Base-by-base conservation (phyloP, 2,888 invertebrate species). In the Ditylenchus weischeri region DNA sequence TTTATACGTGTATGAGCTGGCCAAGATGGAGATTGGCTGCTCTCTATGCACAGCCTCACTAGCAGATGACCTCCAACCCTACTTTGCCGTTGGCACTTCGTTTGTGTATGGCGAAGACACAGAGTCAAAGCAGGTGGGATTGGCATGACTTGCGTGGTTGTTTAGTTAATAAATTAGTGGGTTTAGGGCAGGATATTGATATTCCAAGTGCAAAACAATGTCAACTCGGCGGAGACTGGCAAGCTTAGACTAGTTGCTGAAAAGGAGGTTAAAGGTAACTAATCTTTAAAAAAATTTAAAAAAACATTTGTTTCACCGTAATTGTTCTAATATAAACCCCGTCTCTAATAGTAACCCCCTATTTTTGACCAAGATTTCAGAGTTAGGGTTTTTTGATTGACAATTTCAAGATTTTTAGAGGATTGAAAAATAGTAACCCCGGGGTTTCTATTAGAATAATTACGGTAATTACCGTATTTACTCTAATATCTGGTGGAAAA, bases 31-130 rank as follows among this genome's bases (percentile, higher is more conserved):
- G 71, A 64, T 68, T 11, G 76, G 73, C 0, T 36, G 64, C 10
- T 76, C 75, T n/a, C 36, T 76, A n/a, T 50, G 49, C 35, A 74
- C 78, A 4, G 72, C 73, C 5, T 66, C 72, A n/a, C 68, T 80
- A 21, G 93, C 93, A 2, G 92, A 93, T 78, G 95, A 96, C 85
- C 88, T 90, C 0, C 90, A 89, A 77, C 89, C 90, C 5, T 98
- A 96, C 86, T 98, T 90, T 85, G 89, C 95, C 19, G 90, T 94
- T 29, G 96, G 96, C 67, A 96, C 96, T 0, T 93, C 93, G 21
- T 58, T 50, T 63, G 89, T 96, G 6, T 90, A 92, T 85, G 91
- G 93, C 0, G 96, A 98, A 83, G 98, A 98, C 82, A 89, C 92
- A 0, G 96, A 96, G 83, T 93, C 95, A 0, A 94, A 91, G 60